Evolutionary conservation across 2,888 invertebrate genomes (phyloP), one percentile per base, ranked within the genome.

Genomic region (Rhaphigaster nebulosa): DNA sequence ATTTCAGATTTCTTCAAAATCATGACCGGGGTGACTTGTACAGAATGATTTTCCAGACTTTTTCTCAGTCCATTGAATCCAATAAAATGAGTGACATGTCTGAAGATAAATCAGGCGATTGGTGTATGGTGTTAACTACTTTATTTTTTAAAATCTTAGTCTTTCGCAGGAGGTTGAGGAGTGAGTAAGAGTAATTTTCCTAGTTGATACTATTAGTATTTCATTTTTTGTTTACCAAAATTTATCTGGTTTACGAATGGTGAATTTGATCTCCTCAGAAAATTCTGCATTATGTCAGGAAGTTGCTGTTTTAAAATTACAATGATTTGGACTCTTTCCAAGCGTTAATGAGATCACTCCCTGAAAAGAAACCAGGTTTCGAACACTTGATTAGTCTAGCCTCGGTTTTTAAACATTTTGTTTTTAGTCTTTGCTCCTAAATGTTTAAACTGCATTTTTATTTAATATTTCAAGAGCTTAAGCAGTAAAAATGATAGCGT

Each of bases 351-450:
- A 76, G 34, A 38, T 34, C 70, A 76, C 15, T 20, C 20, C 34
- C 38, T 76, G 70, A 38, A 76, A 38, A 34, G 70, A 76, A 76
- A 76, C 34, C 38, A 76, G 70, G 70, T 76, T 76, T 76, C 23
- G 70, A 76, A 38, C 20, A 23, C 70, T 76, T 76, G 70, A 76
- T 76, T 76, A 76, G 70, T 76, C 70, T 76, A 76, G 70, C 34
- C 6, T 4, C 6, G 38, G 20, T 76, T 76, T 76, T 65, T 65
- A 65, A 65, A 60, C 60, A 60, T 26, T 29, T 65, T 65, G n/a
- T n/a, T 29, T 34, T 76, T 76, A 3, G 0, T 76, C 70, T 76
- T 20, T 0, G 6, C 10, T 8, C 12, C 20, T 76, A 38, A 38
- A 76, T 8, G 20, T 76, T 38, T 20, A 38, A 6, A 23, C 20